Base-by-base conservation (phyloP, 2,888 invertebrate genomes). In the Leucophora obtusa region DNA sequence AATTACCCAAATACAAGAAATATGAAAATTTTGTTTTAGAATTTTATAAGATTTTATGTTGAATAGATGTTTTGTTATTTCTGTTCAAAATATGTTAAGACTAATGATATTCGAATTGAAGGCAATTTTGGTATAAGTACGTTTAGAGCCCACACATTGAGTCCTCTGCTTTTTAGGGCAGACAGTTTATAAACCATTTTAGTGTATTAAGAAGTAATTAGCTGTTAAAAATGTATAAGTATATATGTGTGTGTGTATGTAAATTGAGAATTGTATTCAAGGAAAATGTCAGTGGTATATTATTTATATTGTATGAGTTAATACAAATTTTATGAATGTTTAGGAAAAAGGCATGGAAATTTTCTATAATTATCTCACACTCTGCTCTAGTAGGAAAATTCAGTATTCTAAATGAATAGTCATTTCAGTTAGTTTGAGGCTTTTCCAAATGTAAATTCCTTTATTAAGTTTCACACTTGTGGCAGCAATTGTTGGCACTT, bases 1-100 rank as follows among this genome's bases (percentile, higher is more conserved):
- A 73, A 73, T 73, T 73, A 65, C 72, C 72, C 65, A 63, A 73
- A 65, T 60, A 71, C 43, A 71, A 71, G 54, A 63, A 63, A 70
- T 70, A 60, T 59, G 60, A 70, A 72, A 38, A 65, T 58, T 65
- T 50, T 58, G 50, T 35, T 65, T 73, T 73, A 58, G 15, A 66
- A 73, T 65, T 73, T 73, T 65, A 43, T 50, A 63, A 35, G 56
- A 62, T 62, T 71, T 60, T 62, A 53, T 53, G 18, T 28, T 62
- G 59, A 60, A 21, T 51, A 60, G 18, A 18, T 38, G 60, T 70
- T 11, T 28, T 28, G 7, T 7, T 6, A 7, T 6, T 3, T 28
- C 28, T 28, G 28, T 28, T 28, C 28, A 3, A 28, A 28, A 28
- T 28, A 28, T 28, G 28, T 4, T 4, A 28, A 28, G 28, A 28